Percentiles rank a stretch among this genome's conserved stretches.
phyloP scores from a whole-genome alignment of 2,888 invertebrate genomes.

The Clepsis dumicolana region DNA sequence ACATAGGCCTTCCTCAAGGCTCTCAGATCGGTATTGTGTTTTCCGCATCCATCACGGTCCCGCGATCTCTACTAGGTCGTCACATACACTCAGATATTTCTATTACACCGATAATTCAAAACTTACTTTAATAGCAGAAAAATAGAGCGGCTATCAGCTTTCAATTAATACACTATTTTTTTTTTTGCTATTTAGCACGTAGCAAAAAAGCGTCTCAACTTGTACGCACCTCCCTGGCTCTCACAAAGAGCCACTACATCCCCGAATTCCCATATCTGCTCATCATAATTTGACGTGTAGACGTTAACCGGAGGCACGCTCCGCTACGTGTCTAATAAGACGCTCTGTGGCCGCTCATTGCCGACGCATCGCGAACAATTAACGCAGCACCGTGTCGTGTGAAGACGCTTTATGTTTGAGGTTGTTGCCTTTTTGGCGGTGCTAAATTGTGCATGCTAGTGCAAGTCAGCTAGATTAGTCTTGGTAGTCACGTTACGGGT shows the following conservation, averaged over 20 bases:
- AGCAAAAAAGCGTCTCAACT: background rate
- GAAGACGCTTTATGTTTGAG: conserved; percentile 51
- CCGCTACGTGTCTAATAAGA: conserved; percentile 80
- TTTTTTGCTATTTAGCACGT: no score
- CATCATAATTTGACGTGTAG: conserved; percentile 60
- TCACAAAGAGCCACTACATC: background rate
- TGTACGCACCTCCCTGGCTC: background rate
- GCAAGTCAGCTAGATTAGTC: conserved; percentile 3
- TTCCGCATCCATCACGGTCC: no score
- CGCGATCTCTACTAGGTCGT: no score
- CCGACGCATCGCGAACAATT: conserved; percentile 67
- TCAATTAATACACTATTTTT: no score
- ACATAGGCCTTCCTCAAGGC: no score
- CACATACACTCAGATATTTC: no score
- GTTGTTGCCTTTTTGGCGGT: conserved; percentile 38
- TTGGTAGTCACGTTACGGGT: background rate
- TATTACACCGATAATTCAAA: no score
- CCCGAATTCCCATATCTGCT: conserved; percentile 53
- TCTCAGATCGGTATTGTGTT: no score
- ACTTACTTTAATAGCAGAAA: no score
- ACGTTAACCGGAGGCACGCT: conserved; percentile 66
- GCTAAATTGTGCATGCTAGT: conserved; percentile 26
- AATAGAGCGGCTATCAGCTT: no score
- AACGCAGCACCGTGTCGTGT: conserved; percentile 63
- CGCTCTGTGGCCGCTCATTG: conserved; percentile 74